These are phyloP conservation scores for Limonius californicus DNA, from an alignment of 1,140 invertebrate genomes.

Conservation along the genomic window DNA sequence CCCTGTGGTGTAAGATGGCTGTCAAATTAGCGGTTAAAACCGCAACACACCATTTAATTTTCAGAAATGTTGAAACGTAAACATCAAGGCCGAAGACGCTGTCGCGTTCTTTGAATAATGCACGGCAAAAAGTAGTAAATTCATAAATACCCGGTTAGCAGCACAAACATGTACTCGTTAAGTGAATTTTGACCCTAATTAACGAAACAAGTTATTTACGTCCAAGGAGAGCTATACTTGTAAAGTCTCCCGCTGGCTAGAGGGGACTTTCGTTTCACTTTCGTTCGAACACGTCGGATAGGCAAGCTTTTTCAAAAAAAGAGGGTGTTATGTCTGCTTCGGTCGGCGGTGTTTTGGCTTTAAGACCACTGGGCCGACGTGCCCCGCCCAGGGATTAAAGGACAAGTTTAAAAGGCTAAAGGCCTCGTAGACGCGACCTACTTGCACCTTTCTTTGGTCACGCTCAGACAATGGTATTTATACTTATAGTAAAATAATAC, in stretches of 20 bases:
- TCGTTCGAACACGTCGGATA: not conserved
- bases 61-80: too few relatives aligned
- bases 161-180: slow-evolving; percentile 4
- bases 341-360: not conserved
- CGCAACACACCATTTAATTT: too few relatives aligned
- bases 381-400: not conserved
- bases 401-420: not conserved
- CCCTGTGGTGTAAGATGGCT: too few relatives aligned
- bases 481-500: not conserved
- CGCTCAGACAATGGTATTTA: not conserved
- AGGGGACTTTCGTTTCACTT: not conserved
- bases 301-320: too few relatives aligned
- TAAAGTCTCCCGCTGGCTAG: too few relatives aligned
- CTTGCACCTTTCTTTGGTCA: not conserved
- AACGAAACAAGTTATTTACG: not conserved
- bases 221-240: not conserved
- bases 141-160: not conserved
- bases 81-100: not conserved
- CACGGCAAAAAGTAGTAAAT: not conserved
- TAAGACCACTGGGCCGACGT: not conserved
- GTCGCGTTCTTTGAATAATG: not conserved
- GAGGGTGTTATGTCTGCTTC: too few relatives aligned
- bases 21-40: too few relatives aligned
- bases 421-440: not conserved
- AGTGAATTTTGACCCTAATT: slow-evolving; percentile 9